Evolutionary conservation across 2,113 vertebrate species (phyloP), one percentile per base, ranked within the genome.

Genomic region (Austrofundulus limnaeus): DNA sequence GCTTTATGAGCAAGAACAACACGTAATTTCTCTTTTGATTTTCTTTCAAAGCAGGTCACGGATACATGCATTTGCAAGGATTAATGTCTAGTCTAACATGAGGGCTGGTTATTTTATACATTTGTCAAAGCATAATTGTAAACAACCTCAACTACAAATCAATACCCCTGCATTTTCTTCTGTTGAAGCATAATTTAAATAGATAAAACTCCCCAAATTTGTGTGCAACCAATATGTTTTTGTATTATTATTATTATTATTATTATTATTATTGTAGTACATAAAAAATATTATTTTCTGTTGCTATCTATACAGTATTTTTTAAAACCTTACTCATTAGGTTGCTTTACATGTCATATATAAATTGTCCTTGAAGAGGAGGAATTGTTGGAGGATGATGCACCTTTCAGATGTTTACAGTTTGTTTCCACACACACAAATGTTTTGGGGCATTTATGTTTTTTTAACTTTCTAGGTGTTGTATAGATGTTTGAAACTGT

Each of bases 11-110:
- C 31, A 59, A 34, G 37, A 39, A 51, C n/a, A 23, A 25, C 10
- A 9, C 47, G 21, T 23, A n/a, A 41, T 15, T 41, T 1, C 21
- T 66, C 3, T 57, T 3, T 11, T 23, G 49, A 43, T 46, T 31
- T 16, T 52, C 14, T 12, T 13, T 47, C 14, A 43, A 70, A 71
- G 43, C 70, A 66, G 52, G 49, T 53, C 66, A 46, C 24, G 15
- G 25, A 28, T 28, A 4, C 31, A 5, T 10, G 9, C 31, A 8
- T 21, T 14, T 17, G 20, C 19, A 48, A 34, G 31, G 31, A 34
- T 34, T 34, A 34, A 15, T 11, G 12, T 20, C 46, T 48, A 12
- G 9, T 20, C 46, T 48, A 23, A 21, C 12, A 48, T 48, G 19
- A 11, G 2, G 46, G 14, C 13, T 41, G 39, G 6, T 41, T 15